Evolutionary conservation across 2,888 invertebrate species (phyloP).

Genomic region (Sycophila texana): DNA sequence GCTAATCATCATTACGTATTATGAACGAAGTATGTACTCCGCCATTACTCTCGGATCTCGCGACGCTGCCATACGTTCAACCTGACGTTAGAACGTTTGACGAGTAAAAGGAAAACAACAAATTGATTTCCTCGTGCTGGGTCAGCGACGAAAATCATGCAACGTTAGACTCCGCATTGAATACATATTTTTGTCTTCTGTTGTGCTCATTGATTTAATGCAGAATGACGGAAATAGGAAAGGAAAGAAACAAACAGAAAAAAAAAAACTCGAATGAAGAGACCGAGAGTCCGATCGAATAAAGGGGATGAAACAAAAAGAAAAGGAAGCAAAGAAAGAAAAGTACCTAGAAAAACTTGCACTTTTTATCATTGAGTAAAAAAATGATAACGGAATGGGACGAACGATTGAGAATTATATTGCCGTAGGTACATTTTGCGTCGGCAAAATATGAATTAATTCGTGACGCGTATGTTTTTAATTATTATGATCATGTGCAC

Average conservation of each 20-base stretch:
- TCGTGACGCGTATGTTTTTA: conserved; percentile 41
- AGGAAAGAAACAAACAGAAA: conserved; percentile 42
- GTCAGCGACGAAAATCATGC: conserved; percentile 43
- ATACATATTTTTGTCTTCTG: conserved; percentile 50
- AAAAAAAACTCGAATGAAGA: conserved; percentile 2
- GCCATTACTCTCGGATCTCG: conserved; percentile 53
- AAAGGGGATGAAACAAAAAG: background rate
- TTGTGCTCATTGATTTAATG: conserved; percentile 49
- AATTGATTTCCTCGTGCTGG: conserved; percentile 56
- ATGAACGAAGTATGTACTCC: conserved; percentile 37
- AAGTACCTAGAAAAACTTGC: background rate
- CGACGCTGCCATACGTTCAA: conserved; percentile 29
- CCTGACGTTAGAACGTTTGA: conserved; percentile 28
- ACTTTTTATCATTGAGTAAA: conserved; percentile 5
- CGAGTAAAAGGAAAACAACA: conserved; percentile 7
- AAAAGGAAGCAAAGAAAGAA: too few relatives aligned
- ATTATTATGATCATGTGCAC: conserved; percentile 25
- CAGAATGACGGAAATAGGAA: conserved; percentile 41
- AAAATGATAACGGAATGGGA: conserved; percentile 24
- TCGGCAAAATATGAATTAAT: conserved; percentile 40
- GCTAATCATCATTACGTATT: conserved; percentile 54
- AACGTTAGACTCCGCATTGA: conserved; percentile 47
- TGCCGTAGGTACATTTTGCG: conserved; percentile 36
- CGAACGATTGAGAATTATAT: conserved; percentile 9
- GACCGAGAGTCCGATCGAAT: too few relatives aligned